These are phyloP conservation scores for Exocentrus adspersus DNA, from an alignment of 2,888 invertebrate genomes.

Conservation along the genomic window DNA sequence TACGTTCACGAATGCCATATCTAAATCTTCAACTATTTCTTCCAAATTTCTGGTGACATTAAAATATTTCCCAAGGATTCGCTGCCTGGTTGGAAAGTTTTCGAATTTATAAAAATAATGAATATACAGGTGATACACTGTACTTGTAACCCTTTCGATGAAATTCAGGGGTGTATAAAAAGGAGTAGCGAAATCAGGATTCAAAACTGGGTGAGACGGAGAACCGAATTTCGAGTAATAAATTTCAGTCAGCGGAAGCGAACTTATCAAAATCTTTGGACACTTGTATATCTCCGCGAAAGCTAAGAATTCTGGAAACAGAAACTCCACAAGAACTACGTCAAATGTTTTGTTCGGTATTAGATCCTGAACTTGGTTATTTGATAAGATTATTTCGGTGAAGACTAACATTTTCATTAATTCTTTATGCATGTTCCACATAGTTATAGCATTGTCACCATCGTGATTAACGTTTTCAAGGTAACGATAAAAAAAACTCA, in stretches of 20 bases:
- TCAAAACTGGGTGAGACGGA: slow-evolving; percentile 32
- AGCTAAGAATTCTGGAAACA: slow-evolving; percentile 34
- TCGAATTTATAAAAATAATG: neutral
- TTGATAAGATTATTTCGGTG: neutral
- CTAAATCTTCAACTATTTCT: slow-evolving; percentile 12
- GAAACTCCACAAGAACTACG: slow-evolving; percentile 41
- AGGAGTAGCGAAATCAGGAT: slow-evolving; percentile 36
- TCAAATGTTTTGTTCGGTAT: slow-evolving; percentile 36
- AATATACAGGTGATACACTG: slow-evolving; percentile 8
- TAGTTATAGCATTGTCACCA: neutral
- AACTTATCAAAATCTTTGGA: slow-evolving; percentile 40
- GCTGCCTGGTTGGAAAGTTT: neutral
- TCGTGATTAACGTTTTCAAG: slow-evolving; percentile 29
- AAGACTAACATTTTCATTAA: neutral
- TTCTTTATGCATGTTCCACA: neutral
- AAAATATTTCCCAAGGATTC: neutral
- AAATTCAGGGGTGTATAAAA: slow-evolving; percentile 50
- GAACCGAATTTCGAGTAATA: slow-evolving; percentile 1
- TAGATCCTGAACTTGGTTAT: neutral
- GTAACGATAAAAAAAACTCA: neutral
- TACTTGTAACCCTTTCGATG: slow-evolving; percentile 51
- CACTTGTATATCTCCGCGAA: slow-evolving; percentile 40
- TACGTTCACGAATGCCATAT: slow-evolving; percentile 12
- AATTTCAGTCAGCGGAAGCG: slow-evolving; percentile 26
- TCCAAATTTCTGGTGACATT: slow-evolving; percentile 7